phyloP scores from a whole-genome alignment of 2,113 vertebrate species.

The Amblyopsis rosae region DNA sequence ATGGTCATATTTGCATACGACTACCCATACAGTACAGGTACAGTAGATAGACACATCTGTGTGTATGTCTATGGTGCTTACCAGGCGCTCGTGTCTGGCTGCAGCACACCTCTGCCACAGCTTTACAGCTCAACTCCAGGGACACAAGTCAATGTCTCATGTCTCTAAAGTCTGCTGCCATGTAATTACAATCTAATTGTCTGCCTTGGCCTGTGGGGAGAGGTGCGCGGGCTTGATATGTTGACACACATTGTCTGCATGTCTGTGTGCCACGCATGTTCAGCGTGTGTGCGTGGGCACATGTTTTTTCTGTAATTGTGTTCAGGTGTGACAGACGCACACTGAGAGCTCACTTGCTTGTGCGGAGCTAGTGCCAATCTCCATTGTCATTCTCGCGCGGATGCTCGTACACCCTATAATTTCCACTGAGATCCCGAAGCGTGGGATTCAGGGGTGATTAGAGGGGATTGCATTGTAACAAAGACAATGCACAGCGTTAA shows the following conservation, averaged over 20 bases:
- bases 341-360: conserved; percentile 14
- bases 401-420: conserved; percentile 29
- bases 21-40: not conserved
- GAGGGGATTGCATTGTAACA: conserved; percentile 36
- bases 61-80: conserved; percentile 2
- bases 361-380: conserved; percentile 40
- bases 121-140: conserved; percentile 27
- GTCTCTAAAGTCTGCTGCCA: conserved; percentile 19
- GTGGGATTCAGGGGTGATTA: conserved; percentile 38
- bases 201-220: conserved; percentile 21
- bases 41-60: not conserved
- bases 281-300: not conserved
- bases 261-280: no score
- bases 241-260: conserved; percentile 15
- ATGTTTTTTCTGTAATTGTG: conserved; percentile 40
- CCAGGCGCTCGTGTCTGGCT: conserved; percentile 28
- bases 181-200: conserved; percentile 64
- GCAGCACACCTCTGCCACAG: not conserved
- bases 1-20: not conserved
- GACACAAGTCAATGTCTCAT: not conserved
- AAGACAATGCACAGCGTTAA: conserved; percentile 17
- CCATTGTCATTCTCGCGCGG: not conserved
- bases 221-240: conserved; percentile 35
- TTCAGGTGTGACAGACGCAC: conserved; percentile 30
- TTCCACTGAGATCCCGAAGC: conserved; percentile 30